These are phyloP conservation scores for Hirtodrosophila histrioides DNA, from an alignment of 2,888 invertebrate species.

Conservation along the genomic window DNA sequence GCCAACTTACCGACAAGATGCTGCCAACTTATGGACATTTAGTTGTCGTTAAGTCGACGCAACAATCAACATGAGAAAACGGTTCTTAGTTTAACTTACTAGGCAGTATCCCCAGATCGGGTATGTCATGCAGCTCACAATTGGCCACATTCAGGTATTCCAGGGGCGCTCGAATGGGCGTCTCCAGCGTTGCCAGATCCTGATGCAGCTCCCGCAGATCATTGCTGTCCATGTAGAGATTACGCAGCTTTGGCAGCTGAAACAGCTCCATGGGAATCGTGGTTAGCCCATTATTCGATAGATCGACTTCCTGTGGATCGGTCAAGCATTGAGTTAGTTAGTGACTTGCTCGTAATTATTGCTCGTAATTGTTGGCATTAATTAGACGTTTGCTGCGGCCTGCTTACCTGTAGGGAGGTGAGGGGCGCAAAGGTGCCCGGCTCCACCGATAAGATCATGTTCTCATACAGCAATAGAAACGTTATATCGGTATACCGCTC, in stretches of 20 bases:
- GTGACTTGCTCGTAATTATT: constrained; percentile 18
- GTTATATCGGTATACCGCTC: constrained; percentile 79
- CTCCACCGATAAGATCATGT: constrained; percentile 84
- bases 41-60: too few relatives aligned
- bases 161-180: constrained; percentile 87
- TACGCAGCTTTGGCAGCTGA: constrained; percentile 87
- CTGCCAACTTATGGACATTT: neutral
- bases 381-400: constrained; percentile 2
- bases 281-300: constrained; percentile 83
- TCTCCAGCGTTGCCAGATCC: constrained; percentile 80
- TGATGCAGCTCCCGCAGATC: constrained; percentile 74
- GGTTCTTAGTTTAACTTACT: constrained; percentile 65
- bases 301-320: constrained; percentile 82
- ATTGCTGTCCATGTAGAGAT: constrained; percentile 86
- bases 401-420: constrained; percentile 82
- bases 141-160: constrained; percentile 87
- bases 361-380: constrained; percentile 9
- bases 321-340: constrained; percentile 17
- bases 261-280: constrained; percentile 84
- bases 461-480: constrained; percentile 83
- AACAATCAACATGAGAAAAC: neutral
- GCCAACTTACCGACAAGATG: too few relatives aligned
- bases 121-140: constrained; percentile 86
- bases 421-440: constrained; percentile 82
- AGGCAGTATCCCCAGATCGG: constrained; percentile 87